These are phyloP conservation scores for Muntiacus muntjak DNA, from an alignment of 2,113 vertebrate genomes.

Conservation along the genomic window DNA sequence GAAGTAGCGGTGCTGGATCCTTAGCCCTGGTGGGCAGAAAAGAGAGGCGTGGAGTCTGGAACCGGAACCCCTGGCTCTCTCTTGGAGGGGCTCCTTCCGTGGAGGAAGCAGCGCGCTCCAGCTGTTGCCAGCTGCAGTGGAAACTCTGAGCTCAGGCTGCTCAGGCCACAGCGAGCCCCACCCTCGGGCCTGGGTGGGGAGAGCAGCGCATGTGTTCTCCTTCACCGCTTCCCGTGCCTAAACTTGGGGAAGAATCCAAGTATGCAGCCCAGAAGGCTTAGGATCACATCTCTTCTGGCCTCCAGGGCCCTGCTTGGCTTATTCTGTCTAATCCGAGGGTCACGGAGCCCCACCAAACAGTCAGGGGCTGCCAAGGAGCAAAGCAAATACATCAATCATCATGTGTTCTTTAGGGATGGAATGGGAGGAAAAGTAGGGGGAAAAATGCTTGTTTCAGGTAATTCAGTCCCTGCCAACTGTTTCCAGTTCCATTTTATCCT, in stretches of 20 bases:
- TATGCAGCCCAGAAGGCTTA: neutral
- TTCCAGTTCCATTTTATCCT: neutral
- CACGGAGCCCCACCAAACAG: neutral
- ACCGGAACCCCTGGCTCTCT: constrained; percentile 31
- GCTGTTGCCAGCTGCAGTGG: constrained; percentile 61
- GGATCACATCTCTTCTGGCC: neutral
- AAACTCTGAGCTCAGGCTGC: constrained; percentile 62
- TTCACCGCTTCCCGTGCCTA: neutral
- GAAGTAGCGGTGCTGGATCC: neutral
- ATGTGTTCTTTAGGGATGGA: neutral
- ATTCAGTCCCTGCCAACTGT: neutral
- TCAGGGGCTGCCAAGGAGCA: neutral
- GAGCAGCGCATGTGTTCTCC: neutral
- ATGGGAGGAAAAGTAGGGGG: neutral
- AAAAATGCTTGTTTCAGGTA: neutral
- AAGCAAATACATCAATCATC: neutral
- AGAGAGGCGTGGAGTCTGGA: neutral
- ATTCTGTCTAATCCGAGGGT: neutral
- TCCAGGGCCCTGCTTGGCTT: neutral
- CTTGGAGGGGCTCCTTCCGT: neutral
- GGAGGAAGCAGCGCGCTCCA: neutral
- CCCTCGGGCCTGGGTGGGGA: constrained; percentile 49
- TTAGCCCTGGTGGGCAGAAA: neutral
- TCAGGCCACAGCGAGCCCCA: constrained; percentile 49
- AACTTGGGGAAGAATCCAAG: constrained; percentile 38